Conservation (phyloP, 2,113 vertebrate species). For the Leptosomus discolor region DNA sequence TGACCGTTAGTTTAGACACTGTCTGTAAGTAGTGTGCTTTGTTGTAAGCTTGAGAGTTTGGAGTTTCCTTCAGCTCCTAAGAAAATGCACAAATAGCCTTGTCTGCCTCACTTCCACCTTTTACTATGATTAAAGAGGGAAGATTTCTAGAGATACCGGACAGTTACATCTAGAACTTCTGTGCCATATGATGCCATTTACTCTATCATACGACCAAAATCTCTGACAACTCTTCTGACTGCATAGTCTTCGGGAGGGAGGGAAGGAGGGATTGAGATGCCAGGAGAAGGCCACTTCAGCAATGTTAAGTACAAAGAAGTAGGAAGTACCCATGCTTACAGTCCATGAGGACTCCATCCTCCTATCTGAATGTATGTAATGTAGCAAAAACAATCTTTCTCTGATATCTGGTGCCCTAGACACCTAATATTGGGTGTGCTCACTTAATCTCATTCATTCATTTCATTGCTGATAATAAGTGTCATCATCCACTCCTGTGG, state of each 20-base stretch:
- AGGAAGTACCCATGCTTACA: background rate
- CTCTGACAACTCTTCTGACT: background rate
- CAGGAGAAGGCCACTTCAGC: background rate
- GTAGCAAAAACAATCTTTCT: background rate
- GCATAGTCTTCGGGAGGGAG: background rate
- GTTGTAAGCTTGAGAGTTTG: background rate
- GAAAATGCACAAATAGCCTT: background rate
- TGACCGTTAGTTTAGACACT: background rate
- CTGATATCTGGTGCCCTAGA: background rate
- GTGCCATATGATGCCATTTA: background rate
- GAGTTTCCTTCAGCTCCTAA: background rate
- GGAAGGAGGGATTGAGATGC: background rate
- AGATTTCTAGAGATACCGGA: background rate
- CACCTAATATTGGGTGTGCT: background rate
- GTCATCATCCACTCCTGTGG: background rate
- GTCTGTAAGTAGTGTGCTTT: background rate
- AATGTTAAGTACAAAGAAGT: background rate
- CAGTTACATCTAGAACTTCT: background rate
- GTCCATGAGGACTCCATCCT: background rate
- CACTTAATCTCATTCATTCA: background rate
- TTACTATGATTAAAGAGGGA: background rate
- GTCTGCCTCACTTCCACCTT: background rate
- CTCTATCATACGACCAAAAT: background rate
- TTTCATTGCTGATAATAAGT: background rate
- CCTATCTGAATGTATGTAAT: background rate